These are phyloP conservation scores for Thymallus thymallus DNA, from an alignment of 2,113 vertebrate genomes.

Conservation along the genomic window DNA sequence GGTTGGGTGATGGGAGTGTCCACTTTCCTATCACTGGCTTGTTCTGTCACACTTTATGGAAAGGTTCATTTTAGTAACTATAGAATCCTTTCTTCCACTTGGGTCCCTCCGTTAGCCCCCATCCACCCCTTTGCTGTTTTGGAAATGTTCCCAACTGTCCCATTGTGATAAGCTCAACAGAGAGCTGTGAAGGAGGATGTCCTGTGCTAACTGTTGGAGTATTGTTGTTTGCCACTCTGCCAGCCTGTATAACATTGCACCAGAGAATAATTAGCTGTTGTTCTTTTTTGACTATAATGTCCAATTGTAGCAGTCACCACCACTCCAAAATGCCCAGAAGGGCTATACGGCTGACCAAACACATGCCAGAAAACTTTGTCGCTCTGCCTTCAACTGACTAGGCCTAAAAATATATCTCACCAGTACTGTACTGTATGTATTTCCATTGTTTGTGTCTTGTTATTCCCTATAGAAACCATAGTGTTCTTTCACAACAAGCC, in stretches of 20 bases:
- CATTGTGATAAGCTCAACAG: conserved; percentile 57
- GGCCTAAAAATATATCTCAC: conserved; percentile 40
- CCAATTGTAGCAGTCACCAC: conserved; percentile 25
- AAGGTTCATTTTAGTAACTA: conserved; percentile 46
- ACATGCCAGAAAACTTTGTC: conserved; percentile 43
- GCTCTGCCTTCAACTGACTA: not conserved
- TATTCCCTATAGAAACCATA: conserved; percentile 44
- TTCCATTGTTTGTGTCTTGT: conserved; percentile 37
- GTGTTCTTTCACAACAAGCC: conserved; percentile 45
- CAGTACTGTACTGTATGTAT: conserved; percentile 29
- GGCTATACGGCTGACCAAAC: conserved; percentile 31
- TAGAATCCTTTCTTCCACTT: conserved; percentile 33
- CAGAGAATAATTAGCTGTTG: conserved; percentile 52
- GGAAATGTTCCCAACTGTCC: conserved; percentile 56
- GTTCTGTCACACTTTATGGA: conserved; percentile 36
- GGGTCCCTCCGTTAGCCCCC: conserved; percentile 16
- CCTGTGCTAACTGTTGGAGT: conserved; percentile 46
- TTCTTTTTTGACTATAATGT: conserved; percentile 38
- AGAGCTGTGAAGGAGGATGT: conserved; percentile 49
- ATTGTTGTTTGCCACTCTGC: conserved; percentile 49
- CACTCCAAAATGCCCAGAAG: conserved; percentile 20
- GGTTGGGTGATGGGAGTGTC: not conserved
- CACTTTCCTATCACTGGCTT: not conserved
- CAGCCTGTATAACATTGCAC: conserved; percentile 44
- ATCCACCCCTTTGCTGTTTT: conserved; percentile 39